These are phyloP conservation scores for Istiophorus platypterus DNA, from an alignment of 2,113 vertebrate genomes.

Conservation along the genomic window DNA sequence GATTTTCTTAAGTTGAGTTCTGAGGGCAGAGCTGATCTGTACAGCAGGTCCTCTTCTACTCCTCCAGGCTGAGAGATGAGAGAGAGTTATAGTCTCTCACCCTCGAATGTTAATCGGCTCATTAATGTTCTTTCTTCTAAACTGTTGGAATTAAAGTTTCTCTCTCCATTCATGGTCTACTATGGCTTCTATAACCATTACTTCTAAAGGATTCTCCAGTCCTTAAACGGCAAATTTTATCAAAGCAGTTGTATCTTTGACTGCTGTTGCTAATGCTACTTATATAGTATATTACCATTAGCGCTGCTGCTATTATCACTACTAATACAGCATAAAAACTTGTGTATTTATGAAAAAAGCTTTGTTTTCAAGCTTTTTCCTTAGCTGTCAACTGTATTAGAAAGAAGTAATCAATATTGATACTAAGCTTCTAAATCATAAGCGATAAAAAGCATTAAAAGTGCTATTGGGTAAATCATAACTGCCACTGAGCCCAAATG, in stretches of 20 bases:
- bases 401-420: neutral
- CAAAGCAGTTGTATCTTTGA: neutral
- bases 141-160: constrained; percentile 42
- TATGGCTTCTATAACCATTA: neutral
- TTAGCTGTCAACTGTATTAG: neutral
- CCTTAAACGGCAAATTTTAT: constrained; percentile 21
- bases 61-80: constrained; percentile 32
- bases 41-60: constrained; percentile 48
- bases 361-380: neutral
- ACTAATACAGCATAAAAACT: neutral
- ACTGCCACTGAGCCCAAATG: neutral
- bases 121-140: constrained; percentile 51
- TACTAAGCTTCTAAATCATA: neutral
- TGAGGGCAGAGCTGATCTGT: constrained; percentile 61
- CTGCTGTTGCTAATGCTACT: neutral
- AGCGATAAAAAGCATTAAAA: neutral
- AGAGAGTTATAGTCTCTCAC: constrained; percentile 34
- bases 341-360: neutral
- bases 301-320: neutral
- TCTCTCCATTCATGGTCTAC: constrained; percentile 7
- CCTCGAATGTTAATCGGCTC: constrained; percentile 55
- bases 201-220: constrained; percentile 7
- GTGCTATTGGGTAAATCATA: neutral
- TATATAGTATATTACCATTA: neutral
- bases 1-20: constrained; percentile 67